Evolutionary conservation across 2,113 vertebrate species (phyloP).

Genomic region (Channa argus): DNA sequence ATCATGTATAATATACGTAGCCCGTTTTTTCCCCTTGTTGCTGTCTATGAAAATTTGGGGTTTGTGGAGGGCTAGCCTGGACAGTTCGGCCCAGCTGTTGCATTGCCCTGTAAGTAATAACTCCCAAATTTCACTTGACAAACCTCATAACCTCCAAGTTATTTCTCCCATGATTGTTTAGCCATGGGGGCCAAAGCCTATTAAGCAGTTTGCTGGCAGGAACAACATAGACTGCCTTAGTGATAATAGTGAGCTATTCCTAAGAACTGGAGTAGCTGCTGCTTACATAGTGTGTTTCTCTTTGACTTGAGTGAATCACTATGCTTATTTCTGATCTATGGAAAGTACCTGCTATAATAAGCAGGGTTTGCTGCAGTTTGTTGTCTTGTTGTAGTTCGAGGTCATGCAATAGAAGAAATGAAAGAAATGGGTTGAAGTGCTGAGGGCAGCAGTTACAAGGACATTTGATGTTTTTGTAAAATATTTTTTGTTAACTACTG

Average conservation of each 20-base stretch:
- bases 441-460: slow-evolving; percentile 45
- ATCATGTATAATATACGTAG: background rate
- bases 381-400: slow-evolving; percentile 72
- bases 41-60: slow-evolving; percentile 16
- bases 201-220: slow-evolving; percentile 64
- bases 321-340: slow-evolving; percentile 76
- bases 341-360: slow-evolving; percentile 84
- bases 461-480: slow-evolving; percentile 2
- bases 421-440: slow-evolving; percentile 40
- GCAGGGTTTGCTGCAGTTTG: slow-evolving; percentile 70
- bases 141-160: slow-evolving; percentile 50
- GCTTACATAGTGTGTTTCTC: slow-evolving; percentile 71
- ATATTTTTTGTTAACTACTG: no score
- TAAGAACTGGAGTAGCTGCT: slow-evolving; percentile 52
- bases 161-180: slow-evolving; percentile 68
- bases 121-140: slow-evolving; percentile 48
- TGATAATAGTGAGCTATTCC: slow-evolving; percentile 43
- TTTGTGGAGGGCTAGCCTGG: slow-evolving; percentile 1
- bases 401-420: slow-evolving; percentile 52
- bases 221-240: slow-evolving; percentile 62
- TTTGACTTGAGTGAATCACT: slow-evolving; percentile 70
- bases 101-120: slow-evolving; percentile 45
- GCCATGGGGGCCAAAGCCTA: slow-evolving; percentile 52
- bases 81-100: slow-evolving; percentile 11
- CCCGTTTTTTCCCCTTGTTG: background rate